Conservation (phyloP, 2,888 invertebrate genomes). For the Cerceris ruficornis region DNA sequence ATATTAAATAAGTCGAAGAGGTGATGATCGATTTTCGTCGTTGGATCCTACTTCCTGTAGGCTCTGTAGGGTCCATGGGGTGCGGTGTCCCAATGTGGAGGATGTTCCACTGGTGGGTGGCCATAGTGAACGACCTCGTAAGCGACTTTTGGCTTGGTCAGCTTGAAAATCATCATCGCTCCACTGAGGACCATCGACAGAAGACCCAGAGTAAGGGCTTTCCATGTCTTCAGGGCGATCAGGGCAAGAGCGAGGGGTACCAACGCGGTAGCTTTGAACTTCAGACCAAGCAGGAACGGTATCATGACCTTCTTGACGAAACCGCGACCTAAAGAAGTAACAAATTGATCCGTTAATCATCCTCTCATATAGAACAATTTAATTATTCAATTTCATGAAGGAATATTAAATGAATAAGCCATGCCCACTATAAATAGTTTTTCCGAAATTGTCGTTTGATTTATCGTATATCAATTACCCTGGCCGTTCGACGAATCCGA, state of each 20-base stretch:
- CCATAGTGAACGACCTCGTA: constrained; percentile 94
- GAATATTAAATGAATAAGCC: no score
- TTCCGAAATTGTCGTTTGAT: neutral
- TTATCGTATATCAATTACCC: constrained; percentile 64
- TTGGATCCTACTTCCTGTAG: constrained; percentile 73
- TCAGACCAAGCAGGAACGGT: constrained; percentile 92
- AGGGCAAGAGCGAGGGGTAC: constrained; percentile 91
- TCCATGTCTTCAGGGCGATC: constrained; percentile 95
- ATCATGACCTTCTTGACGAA: constrained; percentile 92
- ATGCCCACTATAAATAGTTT: neutral
- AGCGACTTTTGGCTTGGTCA: constrained; percentile 93
- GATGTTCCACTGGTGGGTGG: constrained; percentile 86
- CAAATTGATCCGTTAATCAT: neutral
- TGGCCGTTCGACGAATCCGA: constrained; percentile 83
- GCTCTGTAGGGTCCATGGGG: constrained; percentile 79
- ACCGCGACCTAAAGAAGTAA: constrained; percentile 86
- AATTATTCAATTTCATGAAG: no score
- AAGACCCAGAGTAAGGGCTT: constrained; percentile 92
- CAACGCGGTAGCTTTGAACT: constrained; percentile 92
- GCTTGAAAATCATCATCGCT: constrained; percentile 93
- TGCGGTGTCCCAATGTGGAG: constrained; percentile 80
- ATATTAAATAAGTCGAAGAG: constrained; percentile 65
- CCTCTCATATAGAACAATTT: neutral
- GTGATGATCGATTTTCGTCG: constrained; percentile 11
- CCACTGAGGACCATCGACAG: constrained; percentile 92